Evolutionary conservation across 2,113 vertebrate genomes (phyloP), one percentile per base, ranked within the genome.

Genomic region (Erpornis zantholeuca): DNA sequence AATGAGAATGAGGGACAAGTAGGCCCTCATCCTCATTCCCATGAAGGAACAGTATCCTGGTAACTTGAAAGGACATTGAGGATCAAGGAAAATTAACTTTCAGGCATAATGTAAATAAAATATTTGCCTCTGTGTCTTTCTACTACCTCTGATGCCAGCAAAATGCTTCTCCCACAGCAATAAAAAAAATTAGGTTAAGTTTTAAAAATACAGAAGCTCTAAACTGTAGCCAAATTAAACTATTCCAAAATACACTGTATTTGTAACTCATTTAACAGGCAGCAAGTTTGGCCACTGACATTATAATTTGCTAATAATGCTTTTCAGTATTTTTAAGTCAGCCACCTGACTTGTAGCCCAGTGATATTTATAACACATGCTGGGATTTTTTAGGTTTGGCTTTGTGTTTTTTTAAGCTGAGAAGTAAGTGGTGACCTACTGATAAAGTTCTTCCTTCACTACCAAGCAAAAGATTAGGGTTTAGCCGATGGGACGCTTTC

Each of bases 161-260:
- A 84, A 96, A 73, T 86, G 79, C 18, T 82, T 90, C 86, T 96
- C 75, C 79, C 86, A 83, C 77, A 79, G 47, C 42, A 92, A 80
- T 47, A 79, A 90, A 63, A 73, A 95, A 94, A 96, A 95, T 68
- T 66, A 94, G 76, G 82, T 92, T 95, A 96, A 90, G 71, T 88
- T 94, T 93, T 92, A 88, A 96, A 96, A 95, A 96, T 77, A 95
- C 40, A 90, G 82, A 75, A 80, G 75, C 64, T 80, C 56, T 70
- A 79, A 77, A 91, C 47, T 33, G 36, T 10, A 78, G 92, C 79
- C 85, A 94, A 86, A 90, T 88, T 78, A 88, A 94, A 94, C 88
- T 78, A 72, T 88, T 93, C 65, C 57, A 92, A 94, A 84, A 87
- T 29, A 82, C 57, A 60, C 47, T 68, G 75, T n/a, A 83, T 78